A percentile compares a stretch with the other conserved stretches of the same genome.
These are phyloP conservation scores for Lepidurus arcticus DNA, from an alignment of 1,140 invertebrate species.

Conservation along the genomic window DNA sequence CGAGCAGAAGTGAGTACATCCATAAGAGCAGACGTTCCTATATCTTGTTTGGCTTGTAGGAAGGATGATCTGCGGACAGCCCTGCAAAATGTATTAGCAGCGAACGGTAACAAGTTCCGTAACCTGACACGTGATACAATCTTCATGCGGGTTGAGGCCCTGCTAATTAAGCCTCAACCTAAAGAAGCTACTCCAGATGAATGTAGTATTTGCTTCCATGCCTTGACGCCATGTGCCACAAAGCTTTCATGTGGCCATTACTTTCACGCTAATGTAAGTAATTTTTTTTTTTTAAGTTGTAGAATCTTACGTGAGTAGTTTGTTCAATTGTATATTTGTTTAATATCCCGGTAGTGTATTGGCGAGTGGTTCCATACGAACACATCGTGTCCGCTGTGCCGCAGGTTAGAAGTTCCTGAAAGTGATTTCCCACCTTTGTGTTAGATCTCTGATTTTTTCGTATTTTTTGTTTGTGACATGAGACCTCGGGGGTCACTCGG, in stretches of 20 bases:
- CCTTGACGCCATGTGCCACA: neutral
- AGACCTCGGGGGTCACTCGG: neutral
- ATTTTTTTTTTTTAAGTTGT: neutral
- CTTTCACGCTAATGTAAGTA: neutral
- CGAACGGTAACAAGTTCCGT: neutral
- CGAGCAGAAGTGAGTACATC: neutral
- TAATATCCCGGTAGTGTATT: neutral
- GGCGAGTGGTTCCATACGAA: neutral
- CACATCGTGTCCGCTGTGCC: constrained; percentile 5
- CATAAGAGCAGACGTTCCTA: neutral
- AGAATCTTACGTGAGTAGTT: too few relatives aligned
- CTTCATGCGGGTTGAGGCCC: neutral
- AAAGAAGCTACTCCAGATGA: neutral
- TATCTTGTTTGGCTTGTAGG: neutral
- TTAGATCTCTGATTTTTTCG: neutral
- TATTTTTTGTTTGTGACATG: neutral
- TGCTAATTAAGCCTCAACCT: neutral
- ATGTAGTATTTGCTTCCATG: constrained; percentile 9
- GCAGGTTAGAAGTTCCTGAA: neutral
- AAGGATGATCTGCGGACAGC: neutral
- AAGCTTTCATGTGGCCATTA: neutral
- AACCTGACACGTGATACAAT: neutral
- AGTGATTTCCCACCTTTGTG: constrained; percentile 16
- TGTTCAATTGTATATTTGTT: neutral
- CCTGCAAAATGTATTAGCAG: neutral